Base-by-base conservation (phyloP, 1,140 invertebrate genomes). In the Trigoniulus corallinus region DNA sequence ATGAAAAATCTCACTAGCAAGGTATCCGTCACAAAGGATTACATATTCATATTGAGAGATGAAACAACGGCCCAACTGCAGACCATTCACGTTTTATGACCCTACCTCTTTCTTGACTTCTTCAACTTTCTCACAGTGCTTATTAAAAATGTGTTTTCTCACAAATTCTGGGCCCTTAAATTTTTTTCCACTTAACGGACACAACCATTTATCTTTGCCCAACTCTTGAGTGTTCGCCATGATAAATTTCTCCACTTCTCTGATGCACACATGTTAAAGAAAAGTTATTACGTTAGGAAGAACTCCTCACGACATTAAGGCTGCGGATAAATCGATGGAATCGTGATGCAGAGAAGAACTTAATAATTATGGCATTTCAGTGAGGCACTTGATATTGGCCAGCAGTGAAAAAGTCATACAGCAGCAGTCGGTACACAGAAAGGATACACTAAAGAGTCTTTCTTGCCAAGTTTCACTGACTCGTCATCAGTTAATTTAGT, bases 111-210 rank as follows among this genome's bases (percentile, higher is more conserved):
- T 88, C 56, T 86, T 86, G 0, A 97, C 93, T 69, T 98, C 91
- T 18, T 96, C 87, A 21, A 98, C 80, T 69, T 97, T 96, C 58
- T 98, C 95, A 0, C 67, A 78, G 63, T 98, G 93, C 62, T 98
- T 98, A 64, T 96, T 97, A 57, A 92, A 85, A 41, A 99, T 95
- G 64, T 99, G 95, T 64, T 99, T 99, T 27, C 89, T 79, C 13
- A 99, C 93, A 70, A 97, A 99, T 62, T 98, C 94, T 0, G 95
- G 92, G 0, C 93, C 95, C 67, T 98, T 98, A 67, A 99, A 99
- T 64, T 98, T 98, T 64, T 99, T 99, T 0, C 93, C 94, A 52
- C 91, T 96, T 0, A 99, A 70, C 0, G 95, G 94, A 72, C 95
- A 99, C 23, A 98, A 66, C 93, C 94, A 99, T 59, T 98, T 98